Evolutionary conservation across 2,797 vertebrate species (phyloP), one percentile per base, ranked within the genome.

Genomic region (Phoeniculus purpureus): DNA sequence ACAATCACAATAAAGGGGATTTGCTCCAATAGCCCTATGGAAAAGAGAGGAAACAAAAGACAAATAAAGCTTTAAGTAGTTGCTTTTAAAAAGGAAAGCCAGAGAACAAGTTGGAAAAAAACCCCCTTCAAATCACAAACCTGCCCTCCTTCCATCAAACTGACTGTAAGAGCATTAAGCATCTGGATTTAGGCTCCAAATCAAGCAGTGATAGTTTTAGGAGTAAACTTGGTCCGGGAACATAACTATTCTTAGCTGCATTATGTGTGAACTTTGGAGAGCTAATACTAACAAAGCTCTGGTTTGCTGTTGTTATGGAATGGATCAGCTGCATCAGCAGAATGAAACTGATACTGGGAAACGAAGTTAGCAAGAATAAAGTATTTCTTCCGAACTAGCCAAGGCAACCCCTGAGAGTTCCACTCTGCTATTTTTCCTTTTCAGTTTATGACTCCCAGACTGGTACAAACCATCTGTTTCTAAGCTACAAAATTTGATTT

Each of bases 1-100:
- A 95, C 99, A 99, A 96, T 99, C 99, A 93, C 99, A 99, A 95
- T 99, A 97, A 90, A 99, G 98, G 74, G 99, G 99, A 96, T 99
- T 99, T 90, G 99, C 99, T 50, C 99, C 99, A 86, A 99, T 98
- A 77, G 99, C 99, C 68, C 99, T 99, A 96, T 21, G 82, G 86
- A 84, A 95, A 81, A 85, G 17, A 92, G 54, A 87, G 25, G 43
- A 92, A 92, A 84, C 37, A 64, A 81, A 83, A 85, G 68, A 4
- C 5, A 2, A 91, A 92, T 66, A 67, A 70, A 20, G n/a, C 74
- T 91, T 64, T 51, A 82, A 93, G 62, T 50, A 2, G 11, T 18
- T 87, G 31, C 4, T 93, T 94, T 96, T 84, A 23, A 90, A 87
- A 89, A 68, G 51, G 59, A 34, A 86, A 81, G 8, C 4, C n/a